A percentile compares a stretch with the other conserved stretches of the same genome.
Evolutionary conservation across 2,797 vertebrate genomes (phyloP).

Genomic region (Rhinichthys osculus): DNA sequence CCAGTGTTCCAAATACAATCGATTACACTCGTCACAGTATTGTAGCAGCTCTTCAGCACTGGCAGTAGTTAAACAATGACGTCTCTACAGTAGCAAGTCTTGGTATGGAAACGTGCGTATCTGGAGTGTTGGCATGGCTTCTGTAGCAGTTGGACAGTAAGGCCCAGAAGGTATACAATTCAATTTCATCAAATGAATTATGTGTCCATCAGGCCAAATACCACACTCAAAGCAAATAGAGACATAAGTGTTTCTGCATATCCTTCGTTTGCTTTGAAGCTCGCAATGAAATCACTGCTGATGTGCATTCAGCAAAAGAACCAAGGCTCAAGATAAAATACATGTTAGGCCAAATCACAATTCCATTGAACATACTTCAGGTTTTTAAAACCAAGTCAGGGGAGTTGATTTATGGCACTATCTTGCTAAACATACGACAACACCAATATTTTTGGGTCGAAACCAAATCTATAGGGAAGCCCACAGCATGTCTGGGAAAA

Average conservation of each 20-base stretch:
- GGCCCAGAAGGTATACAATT: conserved; percentile 8
- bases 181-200: conserved; percentile 1
- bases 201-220: conserved; percentile 21
- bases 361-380: conserved; percentile 2
- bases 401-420: conserved; percentile 17
- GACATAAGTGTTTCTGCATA: conserved; percentile 35
- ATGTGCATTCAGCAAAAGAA: conserved; percentile 19
- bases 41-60: conserved; percentile 71
- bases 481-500: not conserved
- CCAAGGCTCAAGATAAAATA: conserved; percentile 12
- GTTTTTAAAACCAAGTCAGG: not conserved
- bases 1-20: conserved; percentile 70
- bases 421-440: not conserved
- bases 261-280: conserved; percentile 38
- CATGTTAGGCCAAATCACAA: conserved; percentile 12
- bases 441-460: conserved; percentile 9
- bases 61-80: conserved; percentile 69
- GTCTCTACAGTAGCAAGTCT: conserved; percentile 75
- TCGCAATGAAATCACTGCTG: conserved; percentile 24
- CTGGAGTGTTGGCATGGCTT: conserved; percentile 40
- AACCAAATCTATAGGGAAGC: conserved; percentile 17
- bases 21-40: conserved; percentile 64
- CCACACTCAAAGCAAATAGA: conserved; percentile 40
- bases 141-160: conserved; percentile 51
- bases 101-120: conserved; percentile 50